Evolutionary conservation across 2,113 vertebrate genomes (phyloP), one percentile per base, ranked within the genome.

Genomic region (Leiothrix lutea): DNA sequence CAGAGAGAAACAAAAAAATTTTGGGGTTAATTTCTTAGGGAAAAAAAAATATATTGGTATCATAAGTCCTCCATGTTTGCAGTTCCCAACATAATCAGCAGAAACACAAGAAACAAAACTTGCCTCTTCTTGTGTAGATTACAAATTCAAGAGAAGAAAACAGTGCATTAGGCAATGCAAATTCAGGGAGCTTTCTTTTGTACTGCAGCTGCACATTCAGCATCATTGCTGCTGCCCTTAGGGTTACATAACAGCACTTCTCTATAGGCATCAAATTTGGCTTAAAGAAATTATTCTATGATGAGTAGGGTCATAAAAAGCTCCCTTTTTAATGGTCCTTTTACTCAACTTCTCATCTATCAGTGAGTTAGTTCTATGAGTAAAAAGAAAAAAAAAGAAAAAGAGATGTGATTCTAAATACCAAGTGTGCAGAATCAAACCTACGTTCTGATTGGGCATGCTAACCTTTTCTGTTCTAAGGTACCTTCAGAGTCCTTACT

Each of bases 391-490:
- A 15, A 31, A 53, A 35, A 11, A 8, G 24, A 14, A 33, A 14
- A 9, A 4, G 1, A 45, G 5, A 77, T 22, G 2, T 7, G 5
- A 73, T 22, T 86, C 36, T 74, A 73, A 78, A 80, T 20, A 73
- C 2, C 12, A 86, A n/a, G 2, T 6, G 36, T 51, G 28, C 16
- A 82, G 54, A 79, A 36, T 62, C 64, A 69, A 64, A 23, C 12
- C 9, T 54, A 40, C 2, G 0, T 64, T 85, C 60, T 2, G 3
- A 50, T 0, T 0, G 1, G 29, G 11, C 44, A 51, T 0, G 13
- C 6, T 64, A n/a, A 53, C 23, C 6, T 86, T 12, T n/a, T 51
- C 45, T 85, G 9, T 60, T 79, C 35, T 58, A 19, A 9, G 7
- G 26, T 51, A 56, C 33, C 28, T 75, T 65, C 62, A 70, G 58